A percentile compares a stretch with the other conserved stretches of the same genome.
These are phyloP conservation scores for Athene noctua DNA, from an alignment of 2,113 vertebrate species.

Conservation along the genomic window DNA sequence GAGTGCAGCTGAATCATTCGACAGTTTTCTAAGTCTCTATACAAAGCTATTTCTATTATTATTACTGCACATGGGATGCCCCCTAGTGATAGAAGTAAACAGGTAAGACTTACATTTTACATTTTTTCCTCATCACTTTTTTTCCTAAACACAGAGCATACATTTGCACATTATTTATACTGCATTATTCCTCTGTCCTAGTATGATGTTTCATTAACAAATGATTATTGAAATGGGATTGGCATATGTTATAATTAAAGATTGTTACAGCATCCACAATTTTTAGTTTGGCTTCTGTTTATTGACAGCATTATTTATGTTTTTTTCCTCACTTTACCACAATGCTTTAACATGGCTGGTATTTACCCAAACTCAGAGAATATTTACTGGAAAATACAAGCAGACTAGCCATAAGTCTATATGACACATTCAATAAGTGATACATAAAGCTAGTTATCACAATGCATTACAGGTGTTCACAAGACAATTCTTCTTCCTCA, in stretches of 20 bases:
- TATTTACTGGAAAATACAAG: not conserved
- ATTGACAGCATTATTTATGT: not conserved
- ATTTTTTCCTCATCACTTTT: not conserved
- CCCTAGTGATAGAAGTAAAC: constrained; percentile 64
- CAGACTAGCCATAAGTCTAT: not conserved
- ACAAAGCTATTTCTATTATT: not conserved
- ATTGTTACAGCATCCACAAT: not conserved
- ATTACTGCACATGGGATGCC: constrained; percentile 47
- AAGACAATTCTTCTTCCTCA: not conserved
- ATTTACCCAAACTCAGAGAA: not conserved
- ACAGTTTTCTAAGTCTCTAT: not conserved
- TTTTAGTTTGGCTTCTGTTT: not conserved
- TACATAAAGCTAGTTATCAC: not conserved
- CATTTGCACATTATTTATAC: not conserved
- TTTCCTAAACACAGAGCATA: not conserved
- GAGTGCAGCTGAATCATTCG: not conserved
- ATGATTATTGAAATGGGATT: not conserved
- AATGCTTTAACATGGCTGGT: not conserved
- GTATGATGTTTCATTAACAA: not conserved
- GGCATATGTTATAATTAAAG: not conserved
- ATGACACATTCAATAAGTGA: not conserved
- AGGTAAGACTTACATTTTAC: not conserved
- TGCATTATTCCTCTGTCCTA: not conserved
- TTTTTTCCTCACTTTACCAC: not conserved
- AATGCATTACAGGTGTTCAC: not conserved